A percentile compares a stretch with the other conserved stretches of the same genome.
Evolutionary conservation across 64 coral and sea anemone genomes (phyloP).

Genomic region (Pachyseris speciosa): DNA sequence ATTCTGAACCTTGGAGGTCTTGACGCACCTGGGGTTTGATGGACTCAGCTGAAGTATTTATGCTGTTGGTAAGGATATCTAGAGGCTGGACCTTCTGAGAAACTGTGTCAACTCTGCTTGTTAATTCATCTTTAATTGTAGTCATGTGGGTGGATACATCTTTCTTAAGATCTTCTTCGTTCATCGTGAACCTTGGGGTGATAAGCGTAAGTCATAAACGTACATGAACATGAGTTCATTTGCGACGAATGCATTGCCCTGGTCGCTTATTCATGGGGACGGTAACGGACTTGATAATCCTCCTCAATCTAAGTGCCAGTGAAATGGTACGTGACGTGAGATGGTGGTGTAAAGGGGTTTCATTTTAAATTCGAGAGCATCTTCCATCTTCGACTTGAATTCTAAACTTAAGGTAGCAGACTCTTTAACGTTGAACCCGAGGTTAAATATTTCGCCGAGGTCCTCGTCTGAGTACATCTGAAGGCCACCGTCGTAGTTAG

Average conservation of each 20-base stretch:
- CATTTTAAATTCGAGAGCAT: slow-evolving; percentile 6
- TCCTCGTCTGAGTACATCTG: not conserved
- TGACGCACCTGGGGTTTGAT: not conserved
- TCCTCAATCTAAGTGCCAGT: too few relatives aligned
- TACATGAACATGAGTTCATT: too few relatives aligned
- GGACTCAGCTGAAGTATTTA: not conserved
- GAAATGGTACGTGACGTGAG: too few relatives aligned
- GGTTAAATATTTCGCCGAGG: slow-evolving; percentile 19
- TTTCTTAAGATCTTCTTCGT: not conserved
- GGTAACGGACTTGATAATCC: too few relatives aligned
- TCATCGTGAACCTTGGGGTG: not conserved
- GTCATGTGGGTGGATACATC: not conserved
- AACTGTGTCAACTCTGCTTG: not conserved
- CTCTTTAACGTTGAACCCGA: slow-evolving; percentile 35
- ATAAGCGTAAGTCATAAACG: too few relatives aligned
- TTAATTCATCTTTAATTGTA: not conserved
- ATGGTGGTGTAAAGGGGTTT: not conserved
- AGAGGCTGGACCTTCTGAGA: not conserved
- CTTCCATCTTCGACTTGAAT: not conserved
- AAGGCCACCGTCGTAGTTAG: not conserved
- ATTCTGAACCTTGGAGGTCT: not conserved
- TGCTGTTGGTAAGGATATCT: not conserved
- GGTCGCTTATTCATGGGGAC: too few relatives aligned
- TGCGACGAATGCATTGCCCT: too few relatives aligned
- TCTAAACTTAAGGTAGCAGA: too few relatives aligned